Percentiles rank a stretch among this genome's conserved stretches.
phyloP scores from a whole-genome alignment of 2,113 vertebrate species.

The Sisor rabdophorus region DNA sequence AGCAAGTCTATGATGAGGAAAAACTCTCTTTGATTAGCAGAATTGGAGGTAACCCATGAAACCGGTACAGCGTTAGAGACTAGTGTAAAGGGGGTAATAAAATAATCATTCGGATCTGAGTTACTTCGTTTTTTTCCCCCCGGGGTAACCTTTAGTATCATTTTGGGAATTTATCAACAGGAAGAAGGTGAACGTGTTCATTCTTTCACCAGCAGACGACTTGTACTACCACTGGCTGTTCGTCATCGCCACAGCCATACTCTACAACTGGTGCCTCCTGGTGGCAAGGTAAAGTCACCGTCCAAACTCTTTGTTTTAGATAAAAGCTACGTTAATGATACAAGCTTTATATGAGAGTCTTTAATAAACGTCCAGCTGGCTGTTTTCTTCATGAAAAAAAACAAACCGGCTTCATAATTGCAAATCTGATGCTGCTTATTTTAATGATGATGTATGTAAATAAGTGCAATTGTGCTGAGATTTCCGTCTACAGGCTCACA shows the following conservation, averaged over 20 bases:
- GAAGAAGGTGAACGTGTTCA: constrained; percentile 72
- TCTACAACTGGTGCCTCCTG: constrained; percentile 90
- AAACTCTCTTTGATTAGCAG: too few relatives aligned
- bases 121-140: neutral
- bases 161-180: constrained; percentile 50
- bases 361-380: neutral
- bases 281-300: constrained; percentile 78
- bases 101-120: neutral
- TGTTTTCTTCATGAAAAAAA: constrained; percentile 22
- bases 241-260: constrained; percentile 79
- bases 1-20: too few relatives aligned
- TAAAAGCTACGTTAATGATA: neutral
- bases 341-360: neutral
- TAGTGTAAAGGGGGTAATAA: neutral
- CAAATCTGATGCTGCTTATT: constrained; percentile 24
- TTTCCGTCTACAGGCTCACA: neutral
- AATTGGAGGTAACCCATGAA: neutral
- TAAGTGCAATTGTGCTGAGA: constrained; percentile 10
- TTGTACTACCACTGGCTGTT: constrained; percentile 87
- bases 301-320: neutral
- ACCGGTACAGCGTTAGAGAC: neutral
- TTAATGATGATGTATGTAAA: constrained; percentile 47
- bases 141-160: neutral
- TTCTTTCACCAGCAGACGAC: constrained; percentile 83
- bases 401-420: constrained; percentile 4